Base-by-base conservation (phyloP, 1,140 invertebrate species). In the Varroa destructor region DNA sequence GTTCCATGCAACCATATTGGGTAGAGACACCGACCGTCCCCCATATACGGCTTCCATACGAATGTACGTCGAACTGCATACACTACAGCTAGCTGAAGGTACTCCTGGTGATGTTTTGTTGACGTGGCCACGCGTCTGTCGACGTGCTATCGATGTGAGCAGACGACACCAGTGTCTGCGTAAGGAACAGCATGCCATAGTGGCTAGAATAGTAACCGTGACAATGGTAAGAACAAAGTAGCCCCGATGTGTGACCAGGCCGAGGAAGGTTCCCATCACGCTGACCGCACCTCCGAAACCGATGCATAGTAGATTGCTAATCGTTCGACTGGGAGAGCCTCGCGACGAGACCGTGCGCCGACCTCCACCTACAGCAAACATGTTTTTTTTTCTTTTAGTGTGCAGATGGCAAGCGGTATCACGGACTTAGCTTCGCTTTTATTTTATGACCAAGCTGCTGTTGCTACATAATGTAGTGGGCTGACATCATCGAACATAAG, bases 231-330 rank as follows among this genome's bases (percentile, higher is more conserved):
- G 12, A 14, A 46, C 37, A 8, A 67, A 67, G 37, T 67, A 67
- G 40, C 61, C 61, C 40, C 46, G 40, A 67, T 67, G 61, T 12
- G 61, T 46, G 40, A 67, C 61, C 46, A 67, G 3, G 14, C 61
- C 61, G 14, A 67, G 37, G 46, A 67, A 67, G 40, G 37, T 46
- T 36, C 61, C 61, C 61, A 67, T 67, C 12, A 67, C 61, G 46
- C 61, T 67, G 61, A 67, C 61, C 40, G 61, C 61, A 40, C 61
- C 40, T 2, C 61, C 61, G 61, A 67, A 67, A 14, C 61, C 61
- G 61, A 67, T 67, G 61, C 61, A 67, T n/a, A 67, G 61, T 40
- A 67, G 61, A 37, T 67, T 67, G 12, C 40, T 43, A 40, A 67
- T 67, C 14, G 61, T 67, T 14, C 61, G 61, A 67, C 61, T 67